phyloP scores from a whole-genome alignment of 1,140 invertebrate genomes.

The Dreissena polymorpha region DNA sequence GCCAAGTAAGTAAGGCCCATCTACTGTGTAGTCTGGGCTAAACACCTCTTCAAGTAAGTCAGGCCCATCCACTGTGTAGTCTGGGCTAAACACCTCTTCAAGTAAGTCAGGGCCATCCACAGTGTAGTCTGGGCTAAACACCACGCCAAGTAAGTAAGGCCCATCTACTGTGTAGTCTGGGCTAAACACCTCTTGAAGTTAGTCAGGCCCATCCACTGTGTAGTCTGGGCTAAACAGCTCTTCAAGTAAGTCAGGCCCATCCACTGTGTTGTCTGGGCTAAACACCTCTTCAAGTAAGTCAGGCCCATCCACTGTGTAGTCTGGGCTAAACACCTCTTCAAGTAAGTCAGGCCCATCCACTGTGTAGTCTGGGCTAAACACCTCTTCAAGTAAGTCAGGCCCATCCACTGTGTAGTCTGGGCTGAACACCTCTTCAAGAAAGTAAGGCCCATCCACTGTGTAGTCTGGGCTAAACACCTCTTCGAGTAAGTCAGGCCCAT shows the following conservation, averaged over 20 bases:
- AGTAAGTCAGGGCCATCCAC: constrained; percentile 83
- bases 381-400: too few species aligned
- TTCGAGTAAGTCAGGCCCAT: constrained; percentile 87
- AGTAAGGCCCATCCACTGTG: too few species aligned
- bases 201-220: constrained; percentile 98
- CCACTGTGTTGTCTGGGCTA: constrained; percentile 99
- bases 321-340: too few species aligned
- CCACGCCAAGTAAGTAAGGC: constrained; percentile 82
- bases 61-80: constrained; percentile 98
- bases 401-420: too few species aligned
- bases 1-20: constrained; percentile 89
- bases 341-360: too few species aligned
- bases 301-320: too few species aligned
- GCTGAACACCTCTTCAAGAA: too few species aligned
- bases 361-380: too few species aligned
- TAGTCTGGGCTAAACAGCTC: constrained; percentile 99
- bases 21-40: too few species aligned
- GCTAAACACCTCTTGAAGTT: constrained; percentile 99
- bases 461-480: too few species aligned
- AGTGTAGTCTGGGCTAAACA: too few species aligned
- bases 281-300: constrained; percentile 97
- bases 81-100: constrained; percentile 99
- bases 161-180: constrained; percentile 99
- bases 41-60: too few species aligned
- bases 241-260: constrained; percentile 95